A percentile compares a stretch with the other conserved stretches of the same genome.
phyloP scores from a whole-genome alignment of 2,113 vertebrate species.

The Bothrops jararaca region DNA sequence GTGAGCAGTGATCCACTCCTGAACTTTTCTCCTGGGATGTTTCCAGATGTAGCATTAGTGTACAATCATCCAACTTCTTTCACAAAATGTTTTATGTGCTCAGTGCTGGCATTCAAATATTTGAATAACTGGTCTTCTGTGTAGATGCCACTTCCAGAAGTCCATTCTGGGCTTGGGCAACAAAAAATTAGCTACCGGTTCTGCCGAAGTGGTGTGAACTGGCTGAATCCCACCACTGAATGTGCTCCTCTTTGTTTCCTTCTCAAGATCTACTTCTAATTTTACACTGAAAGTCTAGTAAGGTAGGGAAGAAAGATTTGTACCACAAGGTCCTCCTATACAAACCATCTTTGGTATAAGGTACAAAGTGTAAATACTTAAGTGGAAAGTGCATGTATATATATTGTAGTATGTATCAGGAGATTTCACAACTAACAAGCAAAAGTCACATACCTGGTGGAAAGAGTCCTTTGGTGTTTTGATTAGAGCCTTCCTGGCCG shows the following conservation, averaged over 20 bases:
- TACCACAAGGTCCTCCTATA: neutral
- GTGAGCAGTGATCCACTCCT: neutral
- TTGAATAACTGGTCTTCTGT: too few relatives aligned
- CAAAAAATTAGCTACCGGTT: too few relatives aligned
- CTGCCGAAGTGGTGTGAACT: too few relatives aligned
- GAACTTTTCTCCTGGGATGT: neutral
- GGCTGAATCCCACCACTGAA: neutral
- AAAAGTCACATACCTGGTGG: constrained; percentile 20
- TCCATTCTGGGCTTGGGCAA: too few relatives aligned
- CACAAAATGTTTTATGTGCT: neutral
- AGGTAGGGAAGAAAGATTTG: neutral
- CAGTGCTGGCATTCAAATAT: too few relatives aligned
- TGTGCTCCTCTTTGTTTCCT: neutral
- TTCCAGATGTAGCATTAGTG: neutral
- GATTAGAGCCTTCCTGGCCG: neutral
- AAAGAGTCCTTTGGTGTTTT: neutral
- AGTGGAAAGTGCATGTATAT: neutral
- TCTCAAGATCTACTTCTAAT: neutral
- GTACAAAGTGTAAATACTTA: neutral
- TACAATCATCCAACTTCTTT: neutral
- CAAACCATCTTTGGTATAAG: neutral
- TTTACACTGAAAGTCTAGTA: neutral
- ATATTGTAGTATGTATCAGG: neutral
- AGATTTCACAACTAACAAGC: neutral
- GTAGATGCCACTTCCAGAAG: too few relatives aligned